Conservation (phyloP, 2,888 invertebrate genomes). For the Anoncus sp. region DNA sequence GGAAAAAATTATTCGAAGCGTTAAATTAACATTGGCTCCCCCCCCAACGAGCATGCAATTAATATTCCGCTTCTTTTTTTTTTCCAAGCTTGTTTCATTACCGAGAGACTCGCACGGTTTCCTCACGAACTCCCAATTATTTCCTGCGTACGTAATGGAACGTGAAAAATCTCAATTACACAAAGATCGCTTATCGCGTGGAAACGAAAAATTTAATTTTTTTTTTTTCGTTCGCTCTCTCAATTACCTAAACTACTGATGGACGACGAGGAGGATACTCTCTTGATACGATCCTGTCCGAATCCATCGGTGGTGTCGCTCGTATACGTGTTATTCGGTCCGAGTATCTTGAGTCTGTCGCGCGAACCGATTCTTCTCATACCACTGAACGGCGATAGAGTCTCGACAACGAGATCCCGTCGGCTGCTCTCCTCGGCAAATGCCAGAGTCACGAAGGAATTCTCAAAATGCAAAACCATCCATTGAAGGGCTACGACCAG, state of each 20-base stretch:
- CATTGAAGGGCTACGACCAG: constrained; percentile 94
- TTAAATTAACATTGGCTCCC: constrained; percentile 14
- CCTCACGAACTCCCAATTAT: constrained; percentile 83
- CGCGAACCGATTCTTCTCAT: constrained; percentile 83
- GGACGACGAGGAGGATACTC: constrained; percentile 89
- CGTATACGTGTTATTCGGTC: constrained; percentile 77
- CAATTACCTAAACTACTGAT: constrained; percentile 86
- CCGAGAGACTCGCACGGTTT: constrained; percentile 83
- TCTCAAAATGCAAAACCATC: constrained; percentile 94
- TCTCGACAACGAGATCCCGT: constrained; percentile 81
- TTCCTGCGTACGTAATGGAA: constrained; percentile 75
- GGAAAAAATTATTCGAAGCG: constrained; percentile 21
- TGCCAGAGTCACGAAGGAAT: constrained; percentile 91
- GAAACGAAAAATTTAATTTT: constrained; percentile 8
- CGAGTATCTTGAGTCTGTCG: constrained; percentile 82
- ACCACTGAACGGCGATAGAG: constrained; percentile 79
- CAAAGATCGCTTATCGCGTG: constrained; percentile 14
- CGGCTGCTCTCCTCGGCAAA: constrained; percentile 85
- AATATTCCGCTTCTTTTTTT: constrained; percentile 52
- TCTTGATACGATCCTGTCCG: constrained; percentile 84
- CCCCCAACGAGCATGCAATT: constrained; percentile 48
- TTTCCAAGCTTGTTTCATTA: constrained; percentile 72
- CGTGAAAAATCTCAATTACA: constrained; percentile 46
- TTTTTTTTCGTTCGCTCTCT: constrained; percentile 1
- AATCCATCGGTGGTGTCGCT: constrained; percentile 80